Evolutionary conservation across 2,888 invertebrate genomes (phyloP).

Genomic region (Elegia similella): DNA sequence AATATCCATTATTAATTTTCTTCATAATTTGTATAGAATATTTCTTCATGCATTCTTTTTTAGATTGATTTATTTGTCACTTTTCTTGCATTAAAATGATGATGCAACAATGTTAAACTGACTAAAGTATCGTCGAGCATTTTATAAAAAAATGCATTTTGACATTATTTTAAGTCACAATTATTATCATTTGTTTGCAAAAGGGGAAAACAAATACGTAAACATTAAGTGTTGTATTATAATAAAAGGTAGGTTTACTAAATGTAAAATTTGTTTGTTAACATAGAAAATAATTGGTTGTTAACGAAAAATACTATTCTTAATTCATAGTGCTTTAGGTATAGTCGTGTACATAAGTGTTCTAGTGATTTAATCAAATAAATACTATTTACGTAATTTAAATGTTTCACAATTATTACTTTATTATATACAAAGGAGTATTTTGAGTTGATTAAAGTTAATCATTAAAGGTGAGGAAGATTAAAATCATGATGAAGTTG

Average conservation of each 20-base stretch:
- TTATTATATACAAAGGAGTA: too few species aligned
- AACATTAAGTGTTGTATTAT: slow-evolving; percentile 51
- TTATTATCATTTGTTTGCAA: slow-evolving; percentile 46
- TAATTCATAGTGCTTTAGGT: neutral
- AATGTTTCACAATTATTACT: too few species aligned
- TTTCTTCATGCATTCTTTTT: too few species aligned
- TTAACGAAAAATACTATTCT: slow-evolving; percentile 19
- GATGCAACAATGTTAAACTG: neutral
- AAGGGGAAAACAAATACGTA: slow-evolving; percentile 80
- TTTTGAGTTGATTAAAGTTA: too few species aligned
- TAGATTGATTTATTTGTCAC: too few species aligned
- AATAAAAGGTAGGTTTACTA: slow-evolving; percentile 30
- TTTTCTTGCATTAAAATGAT: neutral
- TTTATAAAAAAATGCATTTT: neutral
- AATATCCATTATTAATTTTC: too few species aligned
- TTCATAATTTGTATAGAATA: too few species aligned
- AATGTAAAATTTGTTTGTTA: slow-evolving; percentile 25
- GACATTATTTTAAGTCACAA: slow-evolving; percentile 3
- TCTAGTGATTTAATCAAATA: neutral
- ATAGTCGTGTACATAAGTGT: slow-evolving; percentile 4
- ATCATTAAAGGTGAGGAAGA: too few species aligned
- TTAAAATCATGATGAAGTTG: too few species aligned
- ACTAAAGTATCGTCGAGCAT: neutral
- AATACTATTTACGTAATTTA: too few species aligned
- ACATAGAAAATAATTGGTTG: slow-evolving; percentile 21